phyloP scores from a whole-genome alignment of 2,797 vertebrate species.

The Rhyacichthys aspro region DNA sequence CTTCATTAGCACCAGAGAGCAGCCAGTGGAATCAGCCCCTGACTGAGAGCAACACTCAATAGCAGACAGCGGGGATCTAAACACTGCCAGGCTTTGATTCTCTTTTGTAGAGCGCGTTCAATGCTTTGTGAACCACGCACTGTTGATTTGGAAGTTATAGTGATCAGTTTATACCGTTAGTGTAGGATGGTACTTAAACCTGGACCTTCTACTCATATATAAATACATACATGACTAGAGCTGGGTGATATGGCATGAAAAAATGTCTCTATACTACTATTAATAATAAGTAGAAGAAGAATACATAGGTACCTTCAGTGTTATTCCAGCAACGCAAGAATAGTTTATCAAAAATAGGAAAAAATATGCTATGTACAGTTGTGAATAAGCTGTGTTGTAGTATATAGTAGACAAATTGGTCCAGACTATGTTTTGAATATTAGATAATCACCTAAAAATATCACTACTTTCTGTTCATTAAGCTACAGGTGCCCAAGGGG shows the following conservation, averaged over 20 bases:
- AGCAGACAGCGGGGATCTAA: constrained; percentile 57
- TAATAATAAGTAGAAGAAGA: no score
- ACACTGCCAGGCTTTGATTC: constrained; percentile 50
- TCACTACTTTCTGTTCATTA: no score
- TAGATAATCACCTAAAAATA: no score
- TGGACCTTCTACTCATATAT: background rate
- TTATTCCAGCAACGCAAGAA: no score
- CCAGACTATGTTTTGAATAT: no score
- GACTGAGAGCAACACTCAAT: constrained; percentile 45
- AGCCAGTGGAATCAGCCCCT: constrained; percentile 67
- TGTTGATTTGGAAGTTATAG: constrained; percentile 15
- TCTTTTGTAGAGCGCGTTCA: constrained; percentile 53
- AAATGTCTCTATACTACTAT: no score
- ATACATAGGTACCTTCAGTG: no score
- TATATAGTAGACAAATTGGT: no score
- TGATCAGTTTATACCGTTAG: constrained; percentile 10
- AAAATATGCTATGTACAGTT: no score
- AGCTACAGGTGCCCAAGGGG: no score
- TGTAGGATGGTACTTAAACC: background rate
- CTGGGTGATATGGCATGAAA: background rate
- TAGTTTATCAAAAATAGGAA: no score
- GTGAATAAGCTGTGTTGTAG: no score
- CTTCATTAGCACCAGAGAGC: constrained; percentile 70
- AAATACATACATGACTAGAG: background rate
- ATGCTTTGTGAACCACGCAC: constrained; percentile 33